phyloP scores from a whole-genome alignment of 2,797 vertebrate genomes.

The Neomorphus geoffroyi region DNA sequence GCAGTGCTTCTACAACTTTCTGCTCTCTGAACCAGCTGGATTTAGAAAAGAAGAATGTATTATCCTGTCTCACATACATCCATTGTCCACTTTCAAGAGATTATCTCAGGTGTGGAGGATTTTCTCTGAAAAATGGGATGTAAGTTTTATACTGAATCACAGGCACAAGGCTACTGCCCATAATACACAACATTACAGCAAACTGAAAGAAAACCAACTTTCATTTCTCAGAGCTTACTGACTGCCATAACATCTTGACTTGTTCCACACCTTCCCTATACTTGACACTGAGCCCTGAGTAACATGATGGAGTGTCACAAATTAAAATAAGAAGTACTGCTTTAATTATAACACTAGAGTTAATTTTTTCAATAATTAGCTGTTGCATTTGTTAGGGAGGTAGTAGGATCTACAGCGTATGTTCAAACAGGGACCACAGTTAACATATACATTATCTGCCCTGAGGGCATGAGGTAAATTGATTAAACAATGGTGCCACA shows the following conservation, averaged over 20 bases:
- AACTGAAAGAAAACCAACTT: background rate
- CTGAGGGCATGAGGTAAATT: background rate
- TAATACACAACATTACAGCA: background rate
- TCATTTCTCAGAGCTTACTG: background rate
- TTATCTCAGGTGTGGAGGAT: background rate
- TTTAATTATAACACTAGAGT: constrained; percentile 25
- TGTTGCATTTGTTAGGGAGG: background rate
- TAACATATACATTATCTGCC: background rate
- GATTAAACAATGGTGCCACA: constrained; percentile 25
- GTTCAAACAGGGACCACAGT: constrained; percentile 1
- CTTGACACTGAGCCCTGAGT: background rate
- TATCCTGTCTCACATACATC: background rate
- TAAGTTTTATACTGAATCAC: background rate
- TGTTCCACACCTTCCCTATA: background rate
- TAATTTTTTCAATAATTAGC: constrained; percentile 40
- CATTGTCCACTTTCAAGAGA: background rate
- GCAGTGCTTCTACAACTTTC: background rate
- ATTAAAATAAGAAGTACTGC: constrained; percentile 24
- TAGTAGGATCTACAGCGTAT: background rate
- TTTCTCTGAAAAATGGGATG: background rate
- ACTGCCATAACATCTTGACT: background rate
- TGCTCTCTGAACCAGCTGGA: background rate
- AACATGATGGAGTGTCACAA: background rate
- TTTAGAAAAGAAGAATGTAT: background rate
- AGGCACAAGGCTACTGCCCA: background rate